A percentile compares a stretch with the other conserved stretches of the same genome.
phyloP scores from a whole-genome alignment of 1,140 invertebrate genomes.

The Conus betulinus region DNA sequence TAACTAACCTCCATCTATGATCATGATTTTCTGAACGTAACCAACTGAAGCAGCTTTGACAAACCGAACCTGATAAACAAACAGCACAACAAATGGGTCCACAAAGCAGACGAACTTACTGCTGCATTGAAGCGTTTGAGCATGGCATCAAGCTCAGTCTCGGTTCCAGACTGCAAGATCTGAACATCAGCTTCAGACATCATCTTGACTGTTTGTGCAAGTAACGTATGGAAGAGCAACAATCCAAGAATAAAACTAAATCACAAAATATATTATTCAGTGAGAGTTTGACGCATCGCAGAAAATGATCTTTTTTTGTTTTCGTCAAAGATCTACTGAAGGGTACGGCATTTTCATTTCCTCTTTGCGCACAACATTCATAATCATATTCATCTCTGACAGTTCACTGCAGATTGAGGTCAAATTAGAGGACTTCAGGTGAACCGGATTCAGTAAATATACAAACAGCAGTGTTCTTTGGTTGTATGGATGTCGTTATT shows the following conservation, averaged over 20 bases:
- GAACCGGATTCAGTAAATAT: neutral
- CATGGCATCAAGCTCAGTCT: conserved; percentile 47
- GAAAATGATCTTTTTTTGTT: neutral
- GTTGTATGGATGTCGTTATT: neutral
- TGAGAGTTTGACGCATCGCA: neutral
- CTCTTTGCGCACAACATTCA: conserved; percentile 17
- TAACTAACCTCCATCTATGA: too few relatives aligned
- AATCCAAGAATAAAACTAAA: neutral
- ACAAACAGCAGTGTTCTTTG: neutral
- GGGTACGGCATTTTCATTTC: conserved; percentile 5
- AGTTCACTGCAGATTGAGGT: neutral
- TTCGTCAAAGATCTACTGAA: neutral
- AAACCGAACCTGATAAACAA: neutral
- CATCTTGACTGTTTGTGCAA: conserved; percentile 16
- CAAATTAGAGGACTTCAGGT: neutral
- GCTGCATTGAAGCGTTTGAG: conserved; percentile 50
- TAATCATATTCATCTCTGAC: conserved; percentile 18
- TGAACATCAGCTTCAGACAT: conserved; percentile 45
- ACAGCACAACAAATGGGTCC: conserved; percentile 12
- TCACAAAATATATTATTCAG: neutral
- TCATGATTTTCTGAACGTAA: too few relatives aligned
- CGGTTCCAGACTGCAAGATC: conserved; percentile 47
- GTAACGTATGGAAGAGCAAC: neutral
- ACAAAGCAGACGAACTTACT: conserved; percentile 41
- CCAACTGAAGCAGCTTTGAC: neutral